These are phyloP conservation scores for Drosophila tani DNA, from an alignment of 1,140 invertebrate species.

Conservation along the genomic window DNA sequence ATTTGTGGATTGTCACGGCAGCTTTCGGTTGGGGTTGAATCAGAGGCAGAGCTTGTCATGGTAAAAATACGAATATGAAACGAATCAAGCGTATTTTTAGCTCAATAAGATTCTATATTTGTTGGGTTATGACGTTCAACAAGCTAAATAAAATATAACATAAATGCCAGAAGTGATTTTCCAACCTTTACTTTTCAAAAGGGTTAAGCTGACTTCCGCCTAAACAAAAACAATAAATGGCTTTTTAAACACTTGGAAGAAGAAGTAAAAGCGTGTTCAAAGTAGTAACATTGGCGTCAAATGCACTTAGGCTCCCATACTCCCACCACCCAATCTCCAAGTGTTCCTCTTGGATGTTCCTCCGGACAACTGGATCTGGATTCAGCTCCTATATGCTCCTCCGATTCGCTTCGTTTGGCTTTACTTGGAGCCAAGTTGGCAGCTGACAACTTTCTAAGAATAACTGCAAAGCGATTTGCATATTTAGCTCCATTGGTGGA, in stretches of 20 bases:
- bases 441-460: slow-evolving; percentile 82
- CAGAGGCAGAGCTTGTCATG: too few relatives aligned
- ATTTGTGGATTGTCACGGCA: slow-evolving; percentile 11
- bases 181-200: background rate
- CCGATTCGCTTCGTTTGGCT: slow-evolving; percentile 58
- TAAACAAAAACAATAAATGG: slow-evolving; percentile 74
- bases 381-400: slow-evolving; percentile 35
- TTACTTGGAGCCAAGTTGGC: slow-evolving; percentile 34
- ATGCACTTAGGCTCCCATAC: slow-evolving; percentile 39
- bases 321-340: slow-evolving; percentile 7
- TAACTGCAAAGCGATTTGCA: slow-evolving; percentile 82
- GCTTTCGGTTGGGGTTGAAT: background rate
- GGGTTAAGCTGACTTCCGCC: slow-evolving; percentile 22
- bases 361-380: background rate
- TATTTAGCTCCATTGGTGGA: slow-evolving; percentile 58
- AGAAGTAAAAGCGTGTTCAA: slow-evolving; percentile 49
- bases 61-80: too few relatives aligned
- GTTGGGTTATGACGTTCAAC: background rate
- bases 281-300: slow-evolving; percentile 42
- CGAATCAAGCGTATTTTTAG: too few relatives aligned
- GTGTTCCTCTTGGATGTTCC: slow-evolving; percentile 34
- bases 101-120: background rate
- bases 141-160: background rate
- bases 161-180: slow-evolving; percentile 1
- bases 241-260: slow-evolving; percentile 76